These are phyloP conservation scores for Rhopilema esculentum DNA, from an alignment of 30 jellyfish, hydroid and myxozoan species.

Conservation along the genomic window DNA sequence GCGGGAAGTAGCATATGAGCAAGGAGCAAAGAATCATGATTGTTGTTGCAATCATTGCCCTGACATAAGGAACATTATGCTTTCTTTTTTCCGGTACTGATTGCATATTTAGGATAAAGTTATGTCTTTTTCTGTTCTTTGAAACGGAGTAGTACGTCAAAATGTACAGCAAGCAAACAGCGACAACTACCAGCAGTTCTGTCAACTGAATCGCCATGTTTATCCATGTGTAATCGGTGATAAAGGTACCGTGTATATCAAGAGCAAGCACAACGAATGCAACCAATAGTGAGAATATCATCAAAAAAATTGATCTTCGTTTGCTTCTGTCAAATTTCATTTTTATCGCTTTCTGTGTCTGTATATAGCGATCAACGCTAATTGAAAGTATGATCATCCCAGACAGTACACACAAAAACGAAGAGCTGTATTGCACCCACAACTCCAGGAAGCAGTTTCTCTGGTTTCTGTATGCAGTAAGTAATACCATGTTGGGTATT, in stretches of 20 bases:
- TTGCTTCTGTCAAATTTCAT: slow-evolving; percentile 28
- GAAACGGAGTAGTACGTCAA: slow-evolving; percentile 54
- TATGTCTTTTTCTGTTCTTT: slow-evolving; percentile 15
- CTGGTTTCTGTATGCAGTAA: slow-evolving; percentile 9
- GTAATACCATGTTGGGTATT: background rate
- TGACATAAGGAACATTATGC: slow-evolving; percentile 34
- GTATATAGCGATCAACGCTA: slow-evolving; percentile 49
- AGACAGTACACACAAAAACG: slow-evolving; percentile 50
- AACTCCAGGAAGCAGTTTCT: slow-evolving; percentile 43
- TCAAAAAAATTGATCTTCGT: background rate
- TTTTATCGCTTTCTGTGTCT: slow-evolving; percentile 38
- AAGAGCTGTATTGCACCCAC: slow-evolving; percentile 58
- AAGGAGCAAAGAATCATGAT: slow-evolving; percentile 35
- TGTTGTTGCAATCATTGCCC: slow-evolving; percentile 47
- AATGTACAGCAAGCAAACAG: slow-evolving; percentile 33
- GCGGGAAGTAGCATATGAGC: slow-evolving; percentile 48
- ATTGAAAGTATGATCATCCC: slow-evolving; percentile 65
- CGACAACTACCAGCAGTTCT: slow-evolving; percentile 27
- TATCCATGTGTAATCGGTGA: slow-evolving; percentile 46
- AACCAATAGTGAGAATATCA: slow-evolving; percentile 16
- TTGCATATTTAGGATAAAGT: background rate
- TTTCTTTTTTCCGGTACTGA: slow-evolving; percentile 1
- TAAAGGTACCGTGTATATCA: slow-evolving; percentile 60
- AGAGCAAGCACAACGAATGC: slow-evolving; percentile 13
- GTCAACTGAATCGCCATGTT: slow-evolving; percentile 62